Base-by-base conservation (phyloP, 2,888 invertebrate genomes). In the Nipponacmea schrenckii region DNA sequence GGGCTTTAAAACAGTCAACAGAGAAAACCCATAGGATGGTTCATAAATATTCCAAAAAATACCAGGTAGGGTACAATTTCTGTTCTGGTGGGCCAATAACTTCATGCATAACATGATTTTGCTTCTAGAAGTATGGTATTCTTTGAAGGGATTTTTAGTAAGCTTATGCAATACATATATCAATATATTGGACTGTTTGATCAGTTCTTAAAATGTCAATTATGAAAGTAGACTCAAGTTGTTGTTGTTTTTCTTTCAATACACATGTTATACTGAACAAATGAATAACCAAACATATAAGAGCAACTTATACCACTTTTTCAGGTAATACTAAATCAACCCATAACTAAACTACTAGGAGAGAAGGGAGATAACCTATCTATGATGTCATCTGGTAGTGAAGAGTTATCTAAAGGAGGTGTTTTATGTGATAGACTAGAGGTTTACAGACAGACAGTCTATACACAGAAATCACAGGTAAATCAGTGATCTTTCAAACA, bases 1-100 rank as follows among this genome's bases (percentile, higher is more conserved):
- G 96, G 93, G 94, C 96, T 46, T 93, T 98, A 70, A 96, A 95
- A 81, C 94, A 94, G 79, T 94, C 96, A 0, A 93, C 96, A 0
- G 93, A 94, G 62, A 96, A 95, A 84, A 94, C 95, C 0, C 97
- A 97, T 86, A 93, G 94, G 76, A 94, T 93, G 26, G 90, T 98
- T 14, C 94, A 95, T 86, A 96, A 96, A 87, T 93, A 94, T 85
- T 93, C 95, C 45, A 94, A 94, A 83, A 94, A 96, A 84, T 98
- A 94, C 89, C 94, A 95, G 79, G 83, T 85, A 68, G 46, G 39
- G 5, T 5, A 39, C 10, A 31, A 5, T 31, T 31, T 31, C 56
- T 69, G 14, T 50, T n/a, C 0, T 20, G 15, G 12, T 45, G 64
- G 20, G 45, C 14, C n/a, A 44, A 45, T 24, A n/a, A 27, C 7